Conservation (phyloP, 2,888 invertebrate genomes). For the Drosophila fungiperda region DNA sequence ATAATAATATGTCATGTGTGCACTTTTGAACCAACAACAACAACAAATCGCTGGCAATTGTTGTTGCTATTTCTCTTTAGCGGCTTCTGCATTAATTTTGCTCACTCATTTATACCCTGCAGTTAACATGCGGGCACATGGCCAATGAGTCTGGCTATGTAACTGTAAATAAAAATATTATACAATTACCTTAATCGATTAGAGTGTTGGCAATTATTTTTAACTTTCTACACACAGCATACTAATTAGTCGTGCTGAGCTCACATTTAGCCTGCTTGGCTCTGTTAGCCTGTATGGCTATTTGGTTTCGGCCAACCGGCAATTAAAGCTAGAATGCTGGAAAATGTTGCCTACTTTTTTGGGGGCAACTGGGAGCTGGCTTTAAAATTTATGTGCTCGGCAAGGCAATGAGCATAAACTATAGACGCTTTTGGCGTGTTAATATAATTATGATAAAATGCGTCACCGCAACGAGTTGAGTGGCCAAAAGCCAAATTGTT, state of each 20-base stretch:
- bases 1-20: constrained; percentile 77
- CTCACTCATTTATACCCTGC: constrained; percentile 11
- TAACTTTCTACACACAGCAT: not conserved
- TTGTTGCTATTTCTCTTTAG: constrained; percentile 25
- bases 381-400: constrained; percentile 57
- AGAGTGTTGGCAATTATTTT: not conserved
- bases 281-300: not conserved
- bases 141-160: not conserved
- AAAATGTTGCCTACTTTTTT: constrained; percentile 60
- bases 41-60: constrained; percentile 21
- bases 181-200: not conserved
- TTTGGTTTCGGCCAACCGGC: not conserved
- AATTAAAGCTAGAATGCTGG: constrained; percentile 29
- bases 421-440: constrained; percentile 56
- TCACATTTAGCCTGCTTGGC: not conserved
- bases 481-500: constrained; percentile 65
- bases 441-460: constrained; percentile 79
- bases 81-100: constrained; percentile 39
- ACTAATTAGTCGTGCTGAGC: not conserved
- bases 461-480: constrained; percentile 79
- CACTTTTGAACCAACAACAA: constrained; percentile 57
- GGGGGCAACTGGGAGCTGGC: constrained; percentile 1
- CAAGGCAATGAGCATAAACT: constrained; percentile 28
- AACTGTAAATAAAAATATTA: not conserved
- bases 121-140: not conserved